These are phyloP conservation scores for Hexactinellida sp. DNA, from an alignment of 37 sponge, comb jelly and placozoan genomes.

Conservation along the genomic window DNA sequence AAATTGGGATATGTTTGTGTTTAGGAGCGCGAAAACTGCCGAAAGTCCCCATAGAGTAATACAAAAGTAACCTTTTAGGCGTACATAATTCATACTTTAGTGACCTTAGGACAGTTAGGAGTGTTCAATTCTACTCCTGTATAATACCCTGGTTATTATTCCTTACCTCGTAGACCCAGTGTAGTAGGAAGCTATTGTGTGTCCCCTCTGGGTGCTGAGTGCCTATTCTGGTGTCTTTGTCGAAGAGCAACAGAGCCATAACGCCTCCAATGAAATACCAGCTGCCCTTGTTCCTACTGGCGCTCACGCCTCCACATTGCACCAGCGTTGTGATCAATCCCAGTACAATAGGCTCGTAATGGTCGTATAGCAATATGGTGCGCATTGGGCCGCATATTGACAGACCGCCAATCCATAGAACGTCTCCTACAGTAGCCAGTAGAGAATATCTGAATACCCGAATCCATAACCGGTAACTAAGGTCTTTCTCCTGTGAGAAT, in stretches of 20 bases:
- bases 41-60: too few species aligned
- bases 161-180: conserved; percentile 41
- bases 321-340: conserved; percentile 32
- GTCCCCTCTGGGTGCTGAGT: conserved; percentile 69
- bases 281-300: not conserved
- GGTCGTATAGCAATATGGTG: conserved; percentile 66
- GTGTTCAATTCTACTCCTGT: too few species aligned
- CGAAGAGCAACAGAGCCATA: conserved; percentile 79
- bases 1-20: too few species aligned
- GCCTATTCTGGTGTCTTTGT: conserved; percentile 49
- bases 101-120: too few species aligned
- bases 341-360: conserved; percentile 62
- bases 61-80: too few species aligned
- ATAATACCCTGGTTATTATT: too few species aligned
- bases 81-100: too few species aligned
- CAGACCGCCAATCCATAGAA: conserved; percentile 63
- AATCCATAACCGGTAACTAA: conserved; percentile 44
- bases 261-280: conserved; percentile 26
- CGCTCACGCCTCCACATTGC: not conserved
- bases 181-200: conserved; percentile 45
- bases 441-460: conserved; percentile 37
- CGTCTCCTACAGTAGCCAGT: conserved; percentile 23
- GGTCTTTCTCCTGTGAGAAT: conserved; percentile 46
- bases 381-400: conserved; percentile 65
- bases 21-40: too few species aligned